phyloP scores from a whole-genome alignment of 2,113 vertebrate species.

The Poecilia latipinna region DNA sequence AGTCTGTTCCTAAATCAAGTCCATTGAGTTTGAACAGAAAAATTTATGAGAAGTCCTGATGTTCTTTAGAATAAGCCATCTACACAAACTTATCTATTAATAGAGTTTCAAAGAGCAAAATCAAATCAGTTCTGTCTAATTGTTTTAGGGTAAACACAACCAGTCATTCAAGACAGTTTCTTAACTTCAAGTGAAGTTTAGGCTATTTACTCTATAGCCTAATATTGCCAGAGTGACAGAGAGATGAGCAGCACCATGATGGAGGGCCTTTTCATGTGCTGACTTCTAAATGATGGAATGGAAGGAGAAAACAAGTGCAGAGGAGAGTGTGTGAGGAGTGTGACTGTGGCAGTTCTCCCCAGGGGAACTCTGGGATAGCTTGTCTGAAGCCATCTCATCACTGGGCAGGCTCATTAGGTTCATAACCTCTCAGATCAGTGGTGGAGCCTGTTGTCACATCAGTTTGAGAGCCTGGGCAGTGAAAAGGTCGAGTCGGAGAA shows the following conservation, averaged over 20 bases:
- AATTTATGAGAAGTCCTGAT: not conserved
- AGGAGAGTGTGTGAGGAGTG: conserved; percentile 47
- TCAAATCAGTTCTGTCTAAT: not conserved
- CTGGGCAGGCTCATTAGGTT: conserved; percentile 82
- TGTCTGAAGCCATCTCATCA: conserved; percentile 82
- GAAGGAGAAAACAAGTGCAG: conserved; percentile 17
- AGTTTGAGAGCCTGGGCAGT: conserved; percentile 73
- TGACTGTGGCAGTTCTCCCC: conserved; percentile 69
- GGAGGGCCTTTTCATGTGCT: conserved; percentile 12
- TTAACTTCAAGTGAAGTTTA: not conserved
- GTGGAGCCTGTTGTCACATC: conserved; percentile 78
- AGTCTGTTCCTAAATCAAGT: not conserved
- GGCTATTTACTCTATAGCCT: not conserved
- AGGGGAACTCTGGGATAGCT: conserved; percentile 73
- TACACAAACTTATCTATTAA: not conserved
- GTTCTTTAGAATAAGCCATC: no score
- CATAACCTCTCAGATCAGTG: conserved; percentile 81
- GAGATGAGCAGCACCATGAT: conserved; percentile 4
- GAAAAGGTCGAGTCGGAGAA: conserved; percentile 76
- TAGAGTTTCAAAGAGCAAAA: not conserved
- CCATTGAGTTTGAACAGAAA: not conserved
- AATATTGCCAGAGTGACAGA: not conserved
- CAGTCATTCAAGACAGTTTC: no score
- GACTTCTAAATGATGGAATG: conserved; percentile 16
- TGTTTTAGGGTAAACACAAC: not conserved